Conservation (phyloP, 2,888 invertebrate species). For the Xestobium rufovillosum region DNA sequence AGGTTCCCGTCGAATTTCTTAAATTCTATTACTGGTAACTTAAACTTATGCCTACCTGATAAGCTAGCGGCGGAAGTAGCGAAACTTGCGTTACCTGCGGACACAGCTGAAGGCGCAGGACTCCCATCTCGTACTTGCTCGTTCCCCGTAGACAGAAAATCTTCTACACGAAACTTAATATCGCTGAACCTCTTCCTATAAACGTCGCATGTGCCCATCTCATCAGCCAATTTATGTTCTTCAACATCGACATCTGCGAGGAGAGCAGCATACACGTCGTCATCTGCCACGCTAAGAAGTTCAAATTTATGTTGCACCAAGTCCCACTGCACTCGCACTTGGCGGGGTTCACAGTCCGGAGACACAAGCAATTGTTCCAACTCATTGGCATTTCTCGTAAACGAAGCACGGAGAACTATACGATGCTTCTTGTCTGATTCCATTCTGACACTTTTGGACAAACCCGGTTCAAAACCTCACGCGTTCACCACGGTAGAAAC, state of each 20-base stretch:
- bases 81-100: too few relatives aligned
- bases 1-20: slow-evolving; percentile 22
- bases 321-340: background rate
- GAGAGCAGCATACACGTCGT: slow-evolving; percentile 2
- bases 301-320: slow-evolving; percentile 10
- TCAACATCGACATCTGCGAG: slow-evolving; percentile 3
- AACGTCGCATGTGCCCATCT: slow-evolving; percentile 14
- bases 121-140: too few relatives aligned
- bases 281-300: slow-evolving; percentile 1
- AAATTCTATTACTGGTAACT: slow-evolving; percentile 20
- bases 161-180: too few relatives aligned
- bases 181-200: too few relatives aligned
- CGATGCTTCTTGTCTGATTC: slow-evolving; percentile 15
- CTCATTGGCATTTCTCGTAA: slow-evolving; percentile 12
- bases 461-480: too few relatives aligned
- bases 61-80: too few relatives aligned
- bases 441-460: slow-evolving; percentile 11
- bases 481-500: too few relatives aligned
- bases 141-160: too few relatives aligned
- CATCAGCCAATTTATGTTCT: slow-evolving; percentile 10
- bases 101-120: too few relatives aligned
- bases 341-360: background rate
- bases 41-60: slow-evolving; percentile 20
- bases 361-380: slow-evolving; percentile 10
- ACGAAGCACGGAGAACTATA: slow-evolving; percentile 10